These are phyloP conservation scores for Gorsachius goisagi DNA, from an alignment of 2,113 vertebrate species.

Conservation along the genomic window DNA sequence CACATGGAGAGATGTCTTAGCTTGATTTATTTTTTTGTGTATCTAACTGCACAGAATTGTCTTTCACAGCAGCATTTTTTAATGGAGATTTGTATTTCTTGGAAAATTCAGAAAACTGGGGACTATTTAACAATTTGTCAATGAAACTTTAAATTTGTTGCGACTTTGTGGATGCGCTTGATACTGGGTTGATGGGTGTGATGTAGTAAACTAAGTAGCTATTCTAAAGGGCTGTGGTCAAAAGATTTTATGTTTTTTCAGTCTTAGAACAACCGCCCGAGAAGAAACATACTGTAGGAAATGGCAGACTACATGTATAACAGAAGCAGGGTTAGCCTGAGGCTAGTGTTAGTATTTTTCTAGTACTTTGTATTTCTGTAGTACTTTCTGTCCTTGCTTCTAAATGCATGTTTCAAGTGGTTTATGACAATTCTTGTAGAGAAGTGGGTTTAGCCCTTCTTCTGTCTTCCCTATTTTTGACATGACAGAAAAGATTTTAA, in stretches of 20 bases:
- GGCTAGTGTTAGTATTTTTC: neutral
- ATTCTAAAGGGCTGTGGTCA: neutral
- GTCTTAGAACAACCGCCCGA: neutral
- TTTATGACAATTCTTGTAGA: neutral
- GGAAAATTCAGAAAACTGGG: neutral
- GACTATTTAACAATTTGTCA: neutral
- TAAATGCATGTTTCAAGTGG: neutral
- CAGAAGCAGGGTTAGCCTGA: neutral
- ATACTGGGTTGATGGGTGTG: neutral
- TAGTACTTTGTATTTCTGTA: neutral
- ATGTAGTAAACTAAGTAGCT: neutral
- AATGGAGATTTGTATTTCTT: neutral
- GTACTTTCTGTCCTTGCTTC: neutral
- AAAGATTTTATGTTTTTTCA: neutral
- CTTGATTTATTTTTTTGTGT: constrained; percentile 32
- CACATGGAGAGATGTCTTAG: neutral
- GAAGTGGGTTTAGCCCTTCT: neutral
- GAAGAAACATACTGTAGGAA: neutral
- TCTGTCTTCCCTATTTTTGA: neutral
- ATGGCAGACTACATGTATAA: neutral
- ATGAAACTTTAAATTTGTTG: neutral
- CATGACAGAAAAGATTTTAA: neutral
- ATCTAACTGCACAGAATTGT: neutral
- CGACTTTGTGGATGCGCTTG: neutral
- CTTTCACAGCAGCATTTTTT: constrained; percentile 26